These are phyloP conservation scores for Drosophila novamexicana DNA, from an alignment of 1,140 invertebrate species.

Conservation along the genomic window DNA sequence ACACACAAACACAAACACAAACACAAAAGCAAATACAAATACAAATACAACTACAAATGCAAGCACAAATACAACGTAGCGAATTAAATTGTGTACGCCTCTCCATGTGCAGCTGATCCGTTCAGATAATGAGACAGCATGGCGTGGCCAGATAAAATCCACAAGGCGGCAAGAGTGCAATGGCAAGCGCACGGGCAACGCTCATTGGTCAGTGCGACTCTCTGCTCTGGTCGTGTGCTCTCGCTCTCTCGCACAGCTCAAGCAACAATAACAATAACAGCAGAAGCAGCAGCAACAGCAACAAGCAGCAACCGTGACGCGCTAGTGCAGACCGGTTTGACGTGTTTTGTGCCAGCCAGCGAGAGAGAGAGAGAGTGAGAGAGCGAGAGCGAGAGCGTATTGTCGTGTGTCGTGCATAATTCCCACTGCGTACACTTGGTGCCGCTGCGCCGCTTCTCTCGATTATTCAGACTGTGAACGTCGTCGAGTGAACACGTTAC, in stretches of 20 bases:
- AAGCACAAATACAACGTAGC: constrained; percentile 37
- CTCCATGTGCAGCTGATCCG: constrained; percentile 32
- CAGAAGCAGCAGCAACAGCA: neutral
- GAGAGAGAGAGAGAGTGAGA: constrained; percentile 10
- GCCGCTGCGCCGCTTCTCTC: constrained; percentile 53
- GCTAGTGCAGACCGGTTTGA: constrained; percentile 47
- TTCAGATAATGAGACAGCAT: constrained; percentile 46
- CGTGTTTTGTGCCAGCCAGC: constrained; percentile 38
- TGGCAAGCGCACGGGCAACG: constrained; percentile 36
- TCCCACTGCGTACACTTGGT: constrained; percentile 78
- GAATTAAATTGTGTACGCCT: constrained; percentile 67
- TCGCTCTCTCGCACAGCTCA: constrained; percentile 15
- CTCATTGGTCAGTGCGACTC: constrained; percentile 22
- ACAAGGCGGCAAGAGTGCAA: constrained; percentile 60
- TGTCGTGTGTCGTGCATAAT: constrained; percentile 33
- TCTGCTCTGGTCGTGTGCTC: constrained; percentile 5
- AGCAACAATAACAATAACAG: neutral
- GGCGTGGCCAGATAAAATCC: constrained; percentile 77
- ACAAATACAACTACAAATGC: constrained; percentile 8
- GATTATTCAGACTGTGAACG: constrained; percentile 81
- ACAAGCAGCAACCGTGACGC: constrained; percentile 11
- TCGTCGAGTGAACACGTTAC: constrained; percentile 82
- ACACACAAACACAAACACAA: constrained; percentile 18
- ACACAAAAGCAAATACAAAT: neutral
- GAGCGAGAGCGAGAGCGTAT: neutral